Conservation (phyloP, 2,888 invertebrate genomes). For the Enchytraeus crypticus region DNA sequence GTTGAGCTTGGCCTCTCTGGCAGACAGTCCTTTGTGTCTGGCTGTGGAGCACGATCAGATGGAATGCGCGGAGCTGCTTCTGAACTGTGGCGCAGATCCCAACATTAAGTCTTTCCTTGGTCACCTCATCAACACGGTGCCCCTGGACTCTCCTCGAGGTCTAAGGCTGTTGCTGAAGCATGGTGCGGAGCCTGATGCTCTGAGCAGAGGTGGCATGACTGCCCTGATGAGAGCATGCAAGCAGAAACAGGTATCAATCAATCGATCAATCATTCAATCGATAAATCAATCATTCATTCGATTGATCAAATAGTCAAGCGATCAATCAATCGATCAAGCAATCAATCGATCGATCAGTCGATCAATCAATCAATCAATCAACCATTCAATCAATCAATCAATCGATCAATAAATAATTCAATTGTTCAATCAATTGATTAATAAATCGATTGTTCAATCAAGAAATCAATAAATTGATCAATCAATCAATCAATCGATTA, state of each 20-base stretch:
- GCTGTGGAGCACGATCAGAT: slow-evolving; percentile 79
- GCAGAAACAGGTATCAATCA: slow-evolving; percentile 26
- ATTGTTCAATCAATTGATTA: too few relatives aligned
- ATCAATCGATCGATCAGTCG: too few relatives aligned
- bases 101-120: slow-evolving; percentile 87
- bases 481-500: too few relatives aligned
- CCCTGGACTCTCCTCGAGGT: slow-evolving; percentile 66
- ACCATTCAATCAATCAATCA: too few relatives aligned
- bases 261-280: too few relatives aligned
- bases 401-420: too few relatives aligned
- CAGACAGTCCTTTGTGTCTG: slow-evolving; percentile 61
- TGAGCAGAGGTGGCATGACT: slow-evolving; percentile 76
- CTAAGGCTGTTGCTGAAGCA: slow-evolving; percentile 63
- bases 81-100: slow-evolving; percentile 77
- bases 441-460: too few relatives aligned
- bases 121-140: slow-evolving; percentile 77
- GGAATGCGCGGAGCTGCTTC: slow-evolving; percentile 56
- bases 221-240: slow-evolving; percentile 83
- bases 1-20: slow-evolving; percentile 11
- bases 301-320: too few relatives aligned
- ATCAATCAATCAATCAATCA: too few relatives aligned
- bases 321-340: too few relatives aligned
- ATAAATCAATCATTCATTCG: too few relatives aligned
- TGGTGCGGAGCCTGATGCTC: slow-evolving; percentile 78
- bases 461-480: too few relatives aligned